Base-by-base conservation (phyloP, 2,797 vertebrate species). In the Anguilla anguilla region DNA sequence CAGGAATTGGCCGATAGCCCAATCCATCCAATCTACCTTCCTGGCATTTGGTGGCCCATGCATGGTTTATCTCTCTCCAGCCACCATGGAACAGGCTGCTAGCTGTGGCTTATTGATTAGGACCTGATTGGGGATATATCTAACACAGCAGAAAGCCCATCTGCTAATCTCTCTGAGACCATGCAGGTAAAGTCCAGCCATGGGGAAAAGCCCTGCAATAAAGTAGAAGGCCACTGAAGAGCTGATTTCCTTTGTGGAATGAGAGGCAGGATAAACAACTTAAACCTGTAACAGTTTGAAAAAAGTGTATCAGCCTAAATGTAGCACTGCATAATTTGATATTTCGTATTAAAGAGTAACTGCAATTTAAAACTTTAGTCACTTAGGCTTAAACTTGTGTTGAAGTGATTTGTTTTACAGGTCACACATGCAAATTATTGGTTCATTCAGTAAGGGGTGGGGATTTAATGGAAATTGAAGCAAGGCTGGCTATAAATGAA, bases 221-320 rank as follows among this genome's bases (percentile, higher is more conserved):
- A 86, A 88, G 84, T 43, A 3, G 1, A 13, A 15, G 31, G 22
- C 49, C 17, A 22, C 51, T 5, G 64, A 31, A 82, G 74, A 57
- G 59, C 83, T 22, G 79, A 84, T 83, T 79, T 69, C 79, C 61
- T 88, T 43, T 55, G 77, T 22, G n/a, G 35, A 51, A 43, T 25
- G 28, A 83, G 35, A 28, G 0, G 64, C n/a, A 25, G 69, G 10
- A 28, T 15, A 64, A 57, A 59, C 7, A 2, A 15, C 69, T 55
- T 7, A 39, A 46, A 25, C 72, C 57, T 74, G 10, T 59, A 4
- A 43, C 6, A 46, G 64, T n/a, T 17, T n/a, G 17, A 67, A 46
- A 46, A 55, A 51, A 84, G 51, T 49, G 31, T 31, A 46, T 43
- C 59, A 72, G 31, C 64, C 43, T 43, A 61, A 22, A 39, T 28